Percentiles rank a stretch among this genome's conserved stretches.
phyloP scores from a whole-genome alignment of 2,113 vertebrate species.

The Eulemur macaco region DNA sequence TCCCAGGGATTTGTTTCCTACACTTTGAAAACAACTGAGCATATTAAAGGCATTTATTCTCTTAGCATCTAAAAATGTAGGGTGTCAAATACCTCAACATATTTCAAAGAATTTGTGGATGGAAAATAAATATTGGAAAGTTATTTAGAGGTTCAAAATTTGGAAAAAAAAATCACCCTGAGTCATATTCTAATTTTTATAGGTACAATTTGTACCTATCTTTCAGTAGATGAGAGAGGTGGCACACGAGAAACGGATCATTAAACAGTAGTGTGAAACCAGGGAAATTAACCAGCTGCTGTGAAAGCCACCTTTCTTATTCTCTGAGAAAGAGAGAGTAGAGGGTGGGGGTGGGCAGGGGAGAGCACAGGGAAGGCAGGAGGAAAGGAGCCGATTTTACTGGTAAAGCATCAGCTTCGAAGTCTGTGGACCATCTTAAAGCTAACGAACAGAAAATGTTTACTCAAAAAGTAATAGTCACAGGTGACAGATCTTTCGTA shows the following conservation, averaged over 20 bases:
- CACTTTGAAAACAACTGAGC: constrained; percentile 79
- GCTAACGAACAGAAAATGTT: constrained; percentile 70
- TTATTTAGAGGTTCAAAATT: constrained; percentile 80
- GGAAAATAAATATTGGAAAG: constrained; percentile 77
- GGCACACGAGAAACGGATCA: constrained; percentile 90
- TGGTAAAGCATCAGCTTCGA: constrained; percentile 78
- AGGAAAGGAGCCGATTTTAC: constrained; percentile 80
- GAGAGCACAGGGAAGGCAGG: constrained; percentile 57
- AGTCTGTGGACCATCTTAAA: constrained; percentile 72
- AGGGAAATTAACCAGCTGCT: constrained; percentile 92
- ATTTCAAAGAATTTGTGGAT: constrained; percentile 62
- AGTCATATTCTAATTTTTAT: constrained; percentile 89
- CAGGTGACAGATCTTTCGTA: constrained; percentile 71
- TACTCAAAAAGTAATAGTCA: constrained; percentile 70
- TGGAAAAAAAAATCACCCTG: constrained; percentile 85
- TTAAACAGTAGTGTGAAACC: constrained; percentile 91
- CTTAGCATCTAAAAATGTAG: background rate
- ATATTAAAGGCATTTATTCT: constrained; percentile 55
- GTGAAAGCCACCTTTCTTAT: constrained; percentile 87
- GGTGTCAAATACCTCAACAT: background rate
- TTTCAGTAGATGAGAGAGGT: constrained; percentile 91
- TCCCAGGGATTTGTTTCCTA: constrained; percentile 79
- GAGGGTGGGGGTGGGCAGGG: constrained; percentile 71
- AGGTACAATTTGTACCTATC: constrained; percentile 90
- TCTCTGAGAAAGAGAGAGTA: constrained; percentile 79